Evolutionary conservation across 2,888 invertebrate species (phyloP).

Genomic region (Theretra japonica): DNA sequence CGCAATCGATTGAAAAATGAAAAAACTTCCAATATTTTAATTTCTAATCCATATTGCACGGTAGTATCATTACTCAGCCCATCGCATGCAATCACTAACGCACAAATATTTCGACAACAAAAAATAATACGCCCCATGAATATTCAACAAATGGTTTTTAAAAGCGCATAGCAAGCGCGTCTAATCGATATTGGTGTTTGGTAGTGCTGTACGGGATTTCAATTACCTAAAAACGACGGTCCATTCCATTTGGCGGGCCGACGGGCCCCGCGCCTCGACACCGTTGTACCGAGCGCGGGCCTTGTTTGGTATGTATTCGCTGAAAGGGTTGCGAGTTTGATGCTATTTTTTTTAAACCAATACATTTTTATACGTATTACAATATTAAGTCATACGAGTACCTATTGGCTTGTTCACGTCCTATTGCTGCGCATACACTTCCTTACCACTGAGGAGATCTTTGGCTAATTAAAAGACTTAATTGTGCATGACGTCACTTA

Average conservation of each 20-base stretch:
- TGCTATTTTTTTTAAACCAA: background rate
- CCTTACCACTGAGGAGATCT: too few species aligned
- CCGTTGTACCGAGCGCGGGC: background rate
- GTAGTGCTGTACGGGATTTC: constrained; percentile 41
- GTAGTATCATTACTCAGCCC: background rate
- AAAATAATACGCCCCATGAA: constrained; percentile 11
- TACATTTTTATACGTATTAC: too few species aligned
- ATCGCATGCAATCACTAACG: background rate
- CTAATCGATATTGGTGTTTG: constrained; percentile 28
- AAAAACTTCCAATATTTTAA: too few species aligned
- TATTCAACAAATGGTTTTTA: constrained; percentile 24
- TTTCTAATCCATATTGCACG: too few species aligned
- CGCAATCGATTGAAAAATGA: too few species aligned
- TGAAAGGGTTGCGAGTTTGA: background rate
- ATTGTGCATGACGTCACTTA: too few species aligned
- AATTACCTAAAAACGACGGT: constrained; percentile 64
- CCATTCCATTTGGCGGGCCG: constrained; percentile 58
- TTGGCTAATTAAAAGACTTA: too few species aligned
- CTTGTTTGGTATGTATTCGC: background rate
- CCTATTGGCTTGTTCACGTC: too few species aligned
- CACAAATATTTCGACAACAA: background rate
- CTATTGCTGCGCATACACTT: too few species aligned
- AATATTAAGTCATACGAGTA: too few species aligned
- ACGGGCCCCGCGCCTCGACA: constrained; percentile 1
- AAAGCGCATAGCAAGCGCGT: constrained; percentile 21